Evolutionary conservation across 2,797 vertebrate species (phyloP), one percentile per base, ranked within the genome.

Genomic region (Amazona ochrocephala): DNA sequence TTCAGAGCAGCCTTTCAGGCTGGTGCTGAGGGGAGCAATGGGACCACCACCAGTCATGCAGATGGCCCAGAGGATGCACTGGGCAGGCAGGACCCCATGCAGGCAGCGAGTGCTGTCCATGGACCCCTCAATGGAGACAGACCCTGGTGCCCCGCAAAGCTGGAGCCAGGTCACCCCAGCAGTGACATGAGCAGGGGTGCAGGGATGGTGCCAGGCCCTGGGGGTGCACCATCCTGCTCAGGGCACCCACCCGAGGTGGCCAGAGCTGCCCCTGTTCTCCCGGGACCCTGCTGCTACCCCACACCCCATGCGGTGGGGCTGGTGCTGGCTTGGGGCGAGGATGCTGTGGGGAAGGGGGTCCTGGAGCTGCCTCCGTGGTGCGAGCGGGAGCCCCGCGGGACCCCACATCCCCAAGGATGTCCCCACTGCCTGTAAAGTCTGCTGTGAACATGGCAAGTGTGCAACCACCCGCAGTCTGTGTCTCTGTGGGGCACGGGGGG

Each of bases 371-470:
- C 21, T 60, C 70, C 3, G 21, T 2, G n/a, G 19, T 41, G 47
- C 0, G 3, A 68, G 64, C 1, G 1, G 30, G 60, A 27, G 45
- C 22, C 47, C 50, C 0, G 0, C 0, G 3, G 32, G 50, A 61
- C 75, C 45, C 75, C 87, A 17, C 2, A 4, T 64, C 39, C 70
- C 34, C 2, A 1, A 30, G 62, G 44, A 71, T 24, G 51, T 53
- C 61, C 60, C 39, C 17, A 2, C 48, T 56, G 83, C 72, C 95
- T 95, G 94, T 96, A 91, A 84, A 5, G 2, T 76, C 85, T 76
- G 83, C 95, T 95, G 87, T 78, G 85, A 96, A 96, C 95, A 96
- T 60, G 95, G 87, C 91, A 80, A 94, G 87, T 94, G 93, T 96
- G 95, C 96, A 95, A 96, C 62, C 32, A 51, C 39, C 32, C 68